Evolutionary conservation across 1,140 invertebrate genomes (phyloP), one percentile per base, ranked within the genome.

Genomic region (Drosophila pallidifrons): DNA sequence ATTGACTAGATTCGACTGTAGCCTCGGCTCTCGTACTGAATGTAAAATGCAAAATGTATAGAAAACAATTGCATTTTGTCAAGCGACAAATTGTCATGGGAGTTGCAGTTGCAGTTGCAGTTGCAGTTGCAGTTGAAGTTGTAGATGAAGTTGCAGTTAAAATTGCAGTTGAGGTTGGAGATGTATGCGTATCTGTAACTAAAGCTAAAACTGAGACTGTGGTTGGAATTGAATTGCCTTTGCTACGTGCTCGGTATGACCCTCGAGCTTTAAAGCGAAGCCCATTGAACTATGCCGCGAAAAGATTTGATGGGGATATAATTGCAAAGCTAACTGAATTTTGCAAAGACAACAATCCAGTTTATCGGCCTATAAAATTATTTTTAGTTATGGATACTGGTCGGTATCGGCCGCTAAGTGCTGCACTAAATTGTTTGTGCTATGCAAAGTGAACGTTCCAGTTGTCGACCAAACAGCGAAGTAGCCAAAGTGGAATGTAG

Each of bases 21-120:
- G 78, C 43, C 6, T 13, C 5, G 10, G 6, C 16, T 32, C 59
- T 28, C 3, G 43, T 57, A 41, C 55, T 52, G 38, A 72, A 65
- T 52, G 38, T 45, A 70, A 85, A 86, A 79, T 71, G 79, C 77
- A 81, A 87, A 86, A 87, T 67, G 35, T 63, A 74, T 77, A 82
- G 74, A 77, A 88, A 87, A 89, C 83, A 87, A 87, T 87, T 89
- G 85, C 77, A 76, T 83, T 87, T 88, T 77, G 85, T 65, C 77
- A 63, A 88, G 74, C 85, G 85, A 89, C 85, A 89, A 89, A 89
- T 89, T 89, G 85, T 89, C 85, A 89, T 89, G 85, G 85, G 85
- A 88, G 77, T 5, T 32, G 61, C 3, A 64, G 51, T 28, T 52
- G 58, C 20, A 20, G 20, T 25, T 25, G 20, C 20, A 60, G 38